Percentiles rank a stretch among this genome's conserved stretches.
phyloP scores from a whole-genome alignment of 1,140 invertebrate species.

The Grapholita molesta region DNA sequence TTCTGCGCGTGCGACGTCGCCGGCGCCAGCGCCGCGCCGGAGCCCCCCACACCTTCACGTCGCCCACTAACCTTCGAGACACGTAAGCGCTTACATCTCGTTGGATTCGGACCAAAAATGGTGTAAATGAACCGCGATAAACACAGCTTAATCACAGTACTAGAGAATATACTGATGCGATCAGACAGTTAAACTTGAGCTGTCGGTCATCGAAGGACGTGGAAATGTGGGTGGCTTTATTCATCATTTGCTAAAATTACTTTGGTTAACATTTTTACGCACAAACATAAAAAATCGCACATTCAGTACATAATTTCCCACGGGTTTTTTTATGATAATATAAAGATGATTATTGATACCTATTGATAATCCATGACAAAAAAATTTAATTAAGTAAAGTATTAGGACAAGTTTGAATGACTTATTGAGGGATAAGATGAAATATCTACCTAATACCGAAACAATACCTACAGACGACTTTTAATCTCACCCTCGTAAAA shows the following conservation, averaged over 20 bases:
- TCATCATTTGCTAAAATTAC: neutral
- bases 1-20: constrained; percentile 38
- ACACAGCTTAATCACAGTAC: neutral
- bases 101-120: constrained; percentile 71
- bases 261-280: neutral
- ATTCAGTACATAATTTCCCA: too few species aligned
- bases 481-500: too few species aligned
- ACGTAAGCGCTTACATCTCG: constrained; percentile 73
- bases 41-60: constrained; percentile 55
- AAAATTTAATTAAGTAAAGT: too few species aligned
- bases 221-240: neutral
- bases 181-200: neutral
- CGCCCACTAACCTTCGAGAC: constrained; percentile 69
- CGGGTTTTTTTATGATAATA: too few species aligned
- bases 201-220: neutral
- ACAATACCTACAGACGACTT: too few species aligned
- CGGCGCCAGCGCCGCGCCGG: constrained; percentile 30
- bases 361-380: too few species aligned
- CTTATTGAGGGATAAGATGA: too few species aligned
- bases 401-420: too few species aligned
- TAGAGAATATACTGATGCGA: constrained; percentile 6
- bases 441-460: too few species aligned
- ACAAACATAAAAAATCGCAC: too few species aligned
- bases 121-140: constrained; percentile 40
- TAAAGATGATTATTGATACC: too few species aligned